A percentile compares a stretch with the other conserved stretches of the same genome.
Evolutionary conservation across 2,888 invertebrate species (phyloP).

Genomic region (Agrotis puta): DNA sequence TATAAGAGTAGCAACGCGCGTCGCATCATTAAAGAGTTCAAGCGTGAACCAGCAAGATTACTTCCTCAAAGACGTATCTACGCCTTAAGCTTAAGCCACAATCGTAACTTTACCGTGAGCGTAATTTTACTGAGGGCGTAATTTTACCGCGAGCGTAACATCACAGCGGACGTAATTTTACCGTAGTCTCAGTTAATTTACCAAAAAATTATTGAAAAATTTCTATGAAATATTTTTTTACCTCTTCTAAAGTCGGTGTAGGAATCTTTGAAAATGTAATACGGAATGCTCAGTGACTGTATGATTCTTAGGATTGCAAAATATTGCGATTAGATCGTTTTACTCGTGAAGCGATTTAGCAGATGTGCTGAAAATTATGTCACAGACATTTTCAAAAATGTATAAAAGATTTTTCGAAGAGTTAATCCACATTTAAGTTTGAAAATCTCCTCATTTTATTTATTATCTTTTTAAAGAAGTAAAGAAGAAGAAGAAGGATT

Average conservation of each 20-base stretch:
- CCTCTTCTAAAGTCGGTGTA: neutral
- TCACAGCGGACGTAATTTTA: constrained; percentile 19
- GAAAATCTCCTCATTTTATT: neutral
- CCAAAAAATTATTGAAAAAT: constrained; percentile 34
- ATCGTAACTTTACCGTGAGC: constrained; percentile 13
- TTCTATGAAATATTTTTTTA: constrained; percentile 24
- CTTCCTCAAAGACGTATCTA: constrained; percentile 22
- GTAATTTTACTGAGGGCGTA: constrained; percentile 10
- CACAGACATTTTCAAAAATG: constrained; percentile 3
- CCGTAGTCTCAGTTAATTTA: constrained; percentile 25
- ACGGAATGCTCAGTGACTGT: constrained; percentile 29
- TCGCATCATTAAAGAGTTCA: constrained; percentile 24
- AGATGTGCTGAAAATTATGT: constrained; percentile 16
- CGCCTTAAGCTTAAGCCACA: constrained; percentile 22
- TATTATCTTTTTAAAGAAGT: neutral
- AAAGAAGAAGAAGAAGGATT: neutral
- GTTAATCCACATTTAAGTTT: neutral
- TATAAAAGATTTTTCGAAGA: neutral
- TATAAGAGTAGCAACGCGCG: neutral
- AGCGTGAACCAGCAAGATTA: constrained; percentile 28
- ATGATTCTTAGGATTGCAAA: constrained; percentile 32
- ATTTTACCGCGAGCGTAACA: constrained; percentile 13
- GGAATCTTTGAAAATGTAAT: constrained; percentile 2
- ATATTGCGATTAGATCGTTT: constrained; percentile 10
- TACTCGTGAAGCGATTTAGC: constrained; percentile 21